Percentiles rank a stretch among this genome's conserved stretches.
Evolutionary conservation across 2,797 vertebrate genomes (phyloP).

Genomic region (Peromyscus melanophrys): DNA sequence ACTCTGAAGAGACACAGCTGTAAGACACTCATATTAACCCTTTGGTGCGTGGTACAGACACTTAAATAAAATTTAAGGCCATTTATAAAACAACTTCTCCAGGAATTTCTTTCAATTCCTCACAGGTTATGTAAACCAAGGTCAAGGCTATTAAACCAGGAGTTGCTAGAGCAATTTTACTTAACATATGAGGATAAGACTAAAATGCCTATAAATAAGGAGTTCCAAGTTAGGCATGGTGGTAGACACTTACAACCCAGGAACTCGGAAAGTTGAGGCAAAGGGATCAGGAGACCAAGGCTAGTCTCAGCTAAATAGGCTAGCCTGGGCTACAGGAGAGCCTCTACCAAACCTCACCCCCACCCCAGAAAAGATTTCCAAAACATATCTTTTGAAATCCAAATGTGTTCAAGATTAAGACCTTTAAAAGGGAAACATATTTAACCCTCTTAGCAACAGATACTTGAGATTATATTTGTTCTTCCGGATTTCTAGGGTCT

Average conservation of each 20-base stretch:
- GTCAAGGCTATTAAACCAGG: background rate
- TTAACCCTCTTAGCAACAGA: background rate
- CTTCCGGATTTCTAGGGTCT: background rate
- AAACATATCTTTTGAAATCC: background rate
- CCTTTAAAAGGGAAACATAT: background rate
- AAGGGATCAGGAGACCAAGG: background rate
- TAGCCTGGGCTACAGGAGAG: background rate
- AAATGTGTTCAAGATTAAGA: background rate
- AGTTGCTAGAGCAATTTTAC: background rate
- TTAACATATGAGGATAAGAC: background rate
- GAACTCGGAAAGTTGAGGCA: background rate
- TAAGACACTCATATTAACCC: background rate
- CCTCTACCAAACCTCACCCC: background rate
- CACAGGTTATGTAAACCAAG: constrained; percentile 35
- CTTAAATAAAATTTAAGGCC: background rate
- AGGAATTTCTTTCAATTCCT: constrained; percentile 38
- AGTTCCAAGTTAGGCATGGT: too few species aligned
- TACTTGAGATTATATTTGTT: background rate
- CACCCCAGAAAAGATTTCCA: background rate
- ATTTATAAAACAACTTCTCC: constrained; percentile 26
- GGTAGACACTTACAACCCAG: background rate
- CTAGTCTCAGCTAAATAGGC: background rate
- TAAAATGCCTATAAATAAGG: background rate
- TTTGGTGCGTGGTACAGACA: background rate
- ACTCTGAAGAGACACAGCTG: background rate